Evolutionary conservation across 2,113 vertebrate genomes (phyloP), one percentile per base, ranked within the genome.

Genomic region (Pseudorectes ferrugineus): DNA sequence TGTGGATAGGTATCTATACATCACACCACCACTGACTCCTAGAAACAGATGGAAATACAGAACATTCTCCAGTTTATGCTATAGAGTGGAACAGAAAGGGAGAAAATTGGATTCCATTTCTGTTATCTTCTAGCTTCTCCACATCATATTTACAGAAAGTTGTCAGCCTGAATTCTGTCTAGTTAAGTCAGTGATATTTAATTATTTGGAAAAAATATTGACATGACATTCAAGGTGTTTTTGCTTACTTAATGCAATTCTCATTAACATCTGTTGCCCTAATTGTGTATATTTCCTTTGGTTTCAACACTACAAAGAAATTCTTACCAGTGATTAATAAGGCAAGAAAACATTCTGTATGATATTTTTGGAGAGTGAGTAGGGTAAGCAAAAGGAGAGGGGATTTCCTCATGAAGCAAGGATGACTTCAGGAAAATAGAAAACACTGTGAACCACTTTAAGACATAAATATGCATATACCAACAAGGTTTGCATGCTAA

Each of bases 381-480:
- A 72, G 49, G 16, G 21, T 85, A 83, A 58, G 51, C 36, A 70
- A 62, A 76, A 85, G 42, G 59, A 88, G 25, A 89, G 25, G 45
- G 88, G 55, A 70, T 93, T 91, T 97, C 88, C 78, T 85, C 93
- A 77, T 80, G 82, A 85, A 92, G 48, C 24, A 70, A 65, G 18
- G n/a, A 76, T 94, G 80, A 88, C 35, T 93, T 83, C 40, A 66
- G 71, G 81, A 93, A 83, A 89, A 45, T 29, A 38, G 19, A 73
- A 73, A 92, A 29, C 25, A 16, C 35, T 61, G 25, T 70, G 46
- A 88, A 21, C 57, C 22, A 16, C 25, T 89, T 85, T 79, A 78
- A 45, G 49, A 70, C 42, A 66, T 79, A 65, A 94, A 92, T 91
- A 91, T 80, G 51, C 55, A 82, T 52, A 49, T 45, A 42, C 36